Percentiles rank a stretch among this genome's conserved stretches.
Evolutionary conservation across 37 sponge, comb jelly and placozoan genomes (phyloP).

Genomic region (Theonella swinhoei): DNA sequence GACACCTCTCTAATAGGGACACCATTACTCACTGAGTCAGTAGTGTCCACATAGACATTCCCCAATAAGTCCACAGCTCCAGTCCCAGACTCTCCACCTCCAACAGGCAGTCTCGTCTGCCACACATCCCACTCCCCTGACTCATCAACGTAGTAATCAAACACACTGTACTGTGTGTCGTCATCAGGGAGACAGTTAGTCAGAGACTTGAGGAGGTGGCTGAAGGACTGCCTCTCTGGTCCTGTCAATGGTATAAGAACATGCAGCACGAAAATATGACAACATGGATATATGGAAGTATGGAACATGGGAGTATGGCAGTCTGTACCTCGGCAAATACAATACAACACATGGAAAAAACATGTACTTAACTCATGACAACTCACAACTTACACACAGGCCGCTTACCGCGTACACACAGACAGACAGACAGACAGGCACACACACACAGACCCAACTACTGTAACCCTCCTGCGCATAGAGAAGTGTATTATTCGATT

Average conservation of each 20-base stretch:
- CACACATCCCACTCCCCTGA: constrained; percentile 95
- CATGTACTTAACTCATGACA: too few relatives aligned
- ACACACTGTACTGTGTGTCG: constrained; percentile 82
- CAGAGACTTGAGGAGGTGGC: constrained; percentile 76
- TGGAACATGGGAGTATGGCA: not conserved
- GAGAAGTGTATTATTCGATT: too few relatives aligned
- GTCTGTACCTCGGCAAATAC: too few relatives aligned
- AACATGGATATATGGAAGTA: not conserved
- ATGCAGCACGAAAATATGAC: not conserved
- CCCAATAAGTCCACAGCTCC: constrained; percentile 49
- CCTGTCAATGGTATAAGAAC: constrained; percentile 33
- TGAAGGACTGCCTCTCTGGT: constrained; percentile 59
- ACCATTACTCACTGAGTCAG: constrained; percentile 73
- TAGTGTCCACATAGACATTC: constrained; percentile 60
- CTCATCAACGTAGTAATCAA: constrained; percentile 97
- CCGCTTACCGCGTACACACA: too few relatives aligned
- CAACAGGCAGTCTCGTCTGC: constrained; percentile 55
- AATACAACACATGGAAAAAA: too few relatives aligned
- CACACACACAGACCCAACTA: too few relatives aligned
- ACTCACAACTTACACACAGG: too few relatives aligned
- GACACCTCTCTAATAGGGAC: too few relatives aligned
- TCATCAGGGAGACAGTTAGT: constrained; percentile 89
- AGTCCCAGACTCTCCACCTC: not conserved
- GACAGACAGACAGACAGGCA: too few relatives aligned
- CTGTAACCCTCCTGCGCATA: too few relatives aligned